Conservation (phyloP, 1,140 invertebrate genomes). For the Eulimnadia texana region DNA sequence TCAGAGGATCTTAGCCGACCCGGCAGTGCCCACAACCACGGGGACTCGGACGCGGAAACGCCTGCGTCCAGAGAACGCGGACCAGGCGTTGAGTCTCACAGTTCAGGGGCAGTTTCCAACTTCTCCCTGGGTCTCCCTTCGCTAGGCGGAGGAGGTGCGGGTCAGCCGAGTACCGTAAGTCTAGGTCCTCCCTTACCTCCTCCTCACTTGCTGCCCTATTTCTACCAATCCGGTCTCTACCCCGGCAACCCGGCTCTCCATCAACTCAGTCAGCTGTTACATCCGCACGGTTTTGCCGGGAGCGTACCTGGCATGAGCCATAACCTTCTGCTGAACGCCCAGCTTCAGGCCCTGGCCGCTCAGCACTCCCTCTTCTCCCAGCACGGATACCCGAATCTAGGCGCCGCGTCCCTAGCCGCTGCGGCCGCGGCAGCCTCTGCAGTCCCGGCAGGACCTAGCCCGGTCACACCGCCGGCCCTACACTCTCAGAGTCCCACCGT, state of each 20-base stretch:
- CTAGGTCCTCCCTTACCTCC: constrained; percentile 77
- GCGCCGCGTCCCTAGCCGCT: constrained; percentile 26
- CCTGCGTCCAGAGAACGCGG: constrained; percentile 27
- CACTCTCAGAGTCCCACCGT: constrained; percentile 1
- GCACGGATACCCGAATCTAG: constrained; percentile 27
- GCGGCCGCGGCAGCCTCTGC: constrained; percentile 20
- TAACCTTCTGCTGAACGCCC: constrained; percentile 65
- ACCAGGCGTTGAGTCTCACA: constrained; percentile 11
- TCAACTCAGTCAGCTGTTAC: constrained; percentile 43
- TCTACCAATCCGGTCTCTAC: constrained; percentile 70
- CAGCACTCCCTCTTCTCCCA: constrained; percentile 61
- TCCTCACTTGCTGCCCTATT: constrained; percentile 60
- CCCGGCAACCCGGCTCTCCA: constrained; percentile 35
- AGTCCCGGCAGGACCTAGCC: constrained; percentile 17
- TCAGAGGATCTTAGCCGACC: constrained; percentile 9
- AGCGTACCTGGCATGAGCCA: constrained; percentile 37
- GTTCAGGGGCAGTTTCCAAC: neutral
- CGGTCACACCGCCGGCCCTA: constrained; percentile 19
- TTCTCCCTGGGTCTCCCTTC: neutral
- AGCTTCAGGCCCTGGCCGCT: constrained; percentile 51
- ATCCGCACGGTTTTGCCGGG: constrained; percentile 32
- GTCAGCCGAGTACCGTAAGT: constrained; percentile 48
- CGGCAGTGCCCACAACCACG: constrained; percentile 19
- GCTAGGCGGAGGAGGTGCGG: constrained; percentile 29
- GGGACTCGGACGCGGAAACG: constrained; percentile 24